Conservation (phyloP, 1,140 invertebrate genomes). For the Tenebrio molitor region DNA sequence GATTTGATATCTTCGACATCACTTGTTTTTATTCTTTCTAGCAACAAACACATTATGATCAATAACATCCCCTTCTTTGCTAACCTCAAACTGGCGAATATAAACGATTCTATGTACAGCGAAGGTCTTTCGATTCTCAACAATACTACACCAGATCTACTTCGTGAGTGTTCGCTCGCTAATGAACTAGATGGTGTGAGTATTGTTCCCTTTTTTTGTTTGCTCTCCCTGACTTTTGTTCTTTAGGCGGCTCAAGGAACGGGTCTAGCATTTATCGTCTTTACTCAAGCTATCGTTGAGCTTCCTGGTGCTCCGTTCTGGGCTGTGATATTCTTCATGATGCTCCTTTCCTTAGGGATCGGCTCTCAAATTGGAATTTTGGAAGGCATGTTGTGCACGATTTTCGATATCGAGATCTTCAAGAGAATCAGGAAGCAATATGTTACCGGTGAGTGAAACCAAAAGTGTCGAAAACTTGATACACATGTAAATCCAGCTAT, state of each 20-base stretch:
- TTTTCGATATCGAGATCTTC: constrained; percentile 93
- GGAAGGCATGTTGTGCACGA: constrained; percentile 93
- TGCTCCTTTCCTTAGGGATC: constrained; percentile 89
- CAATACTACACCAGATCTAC: constrained; percentile 42
- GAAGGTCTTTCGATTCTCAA: constrained; percentile 61
- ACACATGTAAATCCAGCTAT: too few species aligned
- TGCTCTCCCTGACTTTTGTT: constrained; percentile 7
- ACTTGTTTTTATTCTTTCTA: constrained; percentile 61
- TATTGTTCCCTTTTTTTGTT: constrained; percentile 45
- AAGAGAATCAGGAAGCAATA: constrained; percentile 89
- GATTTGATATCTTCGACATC: not conserved
- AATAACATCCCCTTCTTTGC: constrained; percentile 33
- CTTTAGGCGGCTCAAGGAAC: constrained; percentile 91
- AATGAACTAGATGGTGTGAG: constrained; percentile 81
- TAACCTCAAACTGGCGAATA: constrained; percentile 64
- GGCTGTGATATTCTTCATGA: constrained; percentile 94
- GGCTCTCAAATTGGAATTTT: constrained; percentile 94
- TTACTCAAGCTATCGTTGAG: constrained; percentile 93
- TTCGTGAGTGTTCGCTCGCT: constrained; percentile 75
- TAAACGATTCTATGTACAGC: constrained; percentile 71
- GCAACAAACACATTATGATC: constrained; percentile 68
- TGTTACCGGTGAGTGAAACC: constrained; percentile 77
- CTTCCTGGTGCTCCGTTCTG: constrained; percentile 92
- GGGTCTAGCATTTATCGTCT: constrained; percentile 92
- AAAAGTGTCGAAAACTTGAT: too few species aligned